phyloP scores from a whole-genome alignment of 2,113 vertebrate genomes.

The Oreochromis aureus region DNA sequence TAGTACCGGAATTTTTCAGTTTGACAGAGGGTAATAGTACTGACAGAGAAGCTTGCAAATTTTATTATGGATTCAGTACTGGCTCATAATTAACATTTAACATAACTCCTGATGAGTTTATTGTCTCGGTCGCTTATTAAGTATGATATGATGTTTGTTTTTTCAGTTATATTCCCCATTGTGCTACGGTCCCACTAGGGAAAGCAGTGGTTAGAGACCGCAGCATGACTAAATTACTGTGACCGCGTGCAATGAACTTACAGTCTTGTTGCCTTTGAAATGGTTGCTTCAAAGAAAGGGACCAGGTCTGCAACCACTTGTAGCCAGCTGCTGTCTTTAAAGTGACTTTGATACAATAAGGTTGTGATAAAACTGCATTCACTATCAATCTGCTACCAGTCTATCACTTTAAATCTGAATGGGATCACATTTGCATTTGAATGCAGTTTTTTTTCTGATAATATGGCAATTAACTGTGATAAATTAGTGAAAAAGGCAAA shows the following conservation, averaged over 20 bases:
- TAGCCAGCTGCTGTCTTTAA: not conserved
- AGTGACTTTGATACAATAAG: not conserved
- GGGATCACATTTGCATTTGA: not conserved
- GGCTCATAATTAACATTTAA: not conserved
- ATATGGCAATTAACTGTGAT: not conserved
- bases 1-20: slow-evolving; percentile 18
- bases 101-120: not conserved
- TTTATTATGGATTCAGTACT: not conserved
- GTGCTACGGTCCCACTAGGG: not conserved
- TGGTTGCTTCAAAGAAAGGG: not conserved
- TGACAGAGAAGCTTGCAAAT: not conserved
- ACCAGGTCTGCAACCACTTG: not conserved
- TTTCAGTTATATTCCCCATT: not conserved
- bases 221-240: not conserved
- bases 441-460: not conserved
- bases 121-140: not conserved
- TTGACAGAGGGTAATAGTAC: slow-evolving; percentile 2
- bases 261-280: not conserved
- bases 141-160: not conserved
- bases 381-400: not conserved
- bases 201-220: not conserved
- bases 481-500: not conserved
- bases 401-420: not conserved
- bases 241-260: not conserved
- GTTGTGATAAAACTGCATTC: not conserved